Evolutionary conservation across 1,140 invertebrate genomes (phyloP), one percentile per base, ranked within the genome.

Genomic region (Luehdorfia chinensis): DNA sequence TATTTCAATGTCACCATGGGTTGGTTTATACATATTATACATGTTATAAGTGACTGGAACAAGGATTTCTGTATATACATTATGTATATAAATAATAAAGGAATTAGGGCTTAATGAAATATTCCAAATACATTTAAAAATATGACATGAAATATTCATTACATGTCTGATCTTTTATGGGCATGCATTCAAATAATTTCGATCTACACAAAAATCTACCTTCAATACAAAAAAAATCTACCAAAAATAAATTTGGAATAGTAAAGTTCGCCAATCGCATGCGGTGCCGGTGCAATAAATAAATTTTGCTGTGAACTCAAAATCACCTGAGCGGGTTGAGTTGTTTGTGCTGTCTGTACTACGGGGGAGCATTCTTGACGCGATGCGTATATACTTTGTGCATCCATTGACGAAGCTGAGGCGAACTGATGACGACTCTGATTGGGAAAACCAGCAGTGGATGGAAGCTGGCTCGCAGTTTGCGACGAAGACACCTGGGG

Each of bases 261-360:
- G 18, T 19, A 43, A 43, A 16, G 7, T 18, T 19, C 8, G 39
- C 39, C 39, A 43, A 43, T 43, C 3, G 27, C 39, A 43, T 43
- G 39, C 39, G 39, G n/a, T 43, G 39, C 25, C 19, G 11, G 37
- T 43, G 19, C 21, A 45, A 25, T 47, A 43, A 41, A 47, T n/a
- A 41, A 3, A 31, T 23, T 34, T 27, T 1, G 19, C 16, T 16
- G 8, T 14, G 5, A 7, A 34, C 23, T 23, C 8, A 25, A 28
- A 61, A 50, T 71, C 67, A 71, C 67, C 67, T 71, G 64, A 6
- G 57, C 34, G 23, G 51, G 14, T 11, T 47, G 47, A 5, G 52
- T 36, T 6, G 36, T 11, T 14, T 30, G 32, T 18, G 16, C 7
- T 8, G 8, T 16, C 9, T 6, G 45, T 34, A 57, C 52, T 1